Base-by-base conservation (phyloP, 2,797 vertebrate genomes). In the Calcarius lapponicus region DNA sequence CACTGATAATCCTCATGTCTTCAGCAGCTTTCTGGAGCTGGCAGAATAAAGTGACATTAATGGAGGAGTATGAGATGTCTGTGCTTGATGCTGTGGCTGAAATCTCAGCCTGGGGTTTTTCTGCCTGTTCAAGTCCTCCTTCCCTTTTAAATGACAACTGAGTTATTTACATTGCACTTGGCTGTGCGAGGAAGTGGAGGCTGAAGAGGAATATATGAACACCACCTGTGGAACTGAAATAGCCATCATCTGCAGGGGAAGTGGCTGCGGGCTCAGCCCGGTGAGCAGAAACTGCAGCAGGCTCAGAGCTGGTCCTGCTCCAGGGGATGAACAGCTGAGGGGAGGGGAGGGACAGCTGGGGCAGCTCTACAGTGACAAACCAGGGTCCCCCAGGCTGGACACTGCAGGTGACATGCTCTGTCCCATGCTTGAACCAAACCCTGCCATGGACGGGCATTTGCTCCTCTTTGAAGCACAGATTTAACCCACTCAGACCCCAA, bases 91-190 rank as follows among this genome's bases (percentile, higher is more conserved):
- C 70, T 0, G 0, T 0, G 0, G 80, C 62, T 50, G 78, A 86
- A 91, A 85, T 53, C 85, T 74, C 91, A 94, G 87, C 82, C 88
- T 86, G 38, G 18, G 69, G 38, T 78, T 92, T 78, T 69, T 64
- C 91, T 81, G 80, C 74, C 84, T 26, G 2, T 79, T 62, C 51
- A 3, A 66, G 54, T 50, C 47, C 50, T 76, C 36, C 72, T 80
- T 71, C 50, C 70, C 64, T 72, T 65, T 47, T 6, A 28, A 86
- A 88, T 4, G n/a, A 62, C 88, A 93, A 8, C 70, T 1, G 67
- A 88, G 91, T 72, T 93, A 88, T 92, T 95, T 95, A 86, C 91
- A 75, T 69, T 75, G 90, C 22, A 24, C 83, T 79, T 38, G 17
- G 92, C 91, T 75, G 83, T 1, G 11, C 0, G 3, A 84, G 88